phyloP scores from a whole-genome alignment of 2,113 vertebrate species.

The Cyanistes caeruleus region DNA sequence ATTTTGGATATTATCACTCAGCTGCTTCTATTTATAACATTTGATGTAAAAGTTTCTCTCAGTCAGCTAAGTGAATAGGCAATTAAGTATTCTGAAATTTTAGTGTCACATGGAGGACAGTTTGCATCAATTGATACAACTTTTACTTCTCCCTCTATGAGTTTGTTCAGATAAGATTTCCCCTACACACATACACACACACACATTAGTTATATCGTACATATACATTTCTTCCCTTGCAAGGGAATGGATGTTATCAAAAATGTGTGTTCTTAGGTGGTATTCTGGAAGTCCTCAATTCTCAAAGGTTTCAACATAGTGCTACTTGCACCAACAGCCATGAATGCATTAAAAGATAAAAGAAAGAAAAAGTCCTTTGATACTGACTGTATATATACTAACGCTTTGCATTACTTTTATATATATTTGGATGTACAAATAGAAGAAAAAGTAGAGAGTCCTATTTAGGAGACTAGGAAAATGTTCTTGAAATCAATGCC shows the following conservation, averaged over 20 bases:
- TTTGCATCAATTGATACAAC: background rate
- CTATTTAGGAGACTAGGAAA: background rate
- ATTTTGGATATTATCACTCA: background rate
- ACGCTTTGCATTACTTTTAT: background rate
- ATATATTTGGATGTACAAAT: background rate
- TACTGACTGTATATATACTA: no score
- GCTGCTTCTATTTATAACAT: slow-evolving; percentile 52
- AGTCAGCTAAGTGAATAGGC: background rate
- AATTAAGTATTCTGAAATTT: slow-evolving; percentile 3
- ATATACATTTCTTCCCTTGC: background rate
- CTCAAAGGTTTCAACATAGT: background rate
- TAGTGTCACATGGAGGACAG: background rate
- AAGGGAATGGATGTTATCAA: background rate
- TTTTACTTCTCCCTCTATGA: background rate
- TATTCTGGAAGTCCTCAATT: background rate
- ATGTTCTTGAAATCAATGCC: background rate
- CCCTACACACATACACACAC: background rate
- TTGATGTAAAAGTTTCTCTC: slow-evolving; percentile 4
- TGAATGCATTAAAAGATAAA: background rate
- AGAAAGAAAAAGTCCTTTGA: background rate
- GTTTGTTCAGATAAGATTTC: background rate
- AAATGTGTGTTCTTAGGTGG: background rate
- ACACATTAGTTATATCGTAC: background rate
- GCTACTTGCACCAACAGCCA: background rate
- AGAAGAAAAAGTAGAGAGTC: background rate